Conservation (phyloP, 1,140 invertebrate species). For the Argopecten irradians region DNA sequence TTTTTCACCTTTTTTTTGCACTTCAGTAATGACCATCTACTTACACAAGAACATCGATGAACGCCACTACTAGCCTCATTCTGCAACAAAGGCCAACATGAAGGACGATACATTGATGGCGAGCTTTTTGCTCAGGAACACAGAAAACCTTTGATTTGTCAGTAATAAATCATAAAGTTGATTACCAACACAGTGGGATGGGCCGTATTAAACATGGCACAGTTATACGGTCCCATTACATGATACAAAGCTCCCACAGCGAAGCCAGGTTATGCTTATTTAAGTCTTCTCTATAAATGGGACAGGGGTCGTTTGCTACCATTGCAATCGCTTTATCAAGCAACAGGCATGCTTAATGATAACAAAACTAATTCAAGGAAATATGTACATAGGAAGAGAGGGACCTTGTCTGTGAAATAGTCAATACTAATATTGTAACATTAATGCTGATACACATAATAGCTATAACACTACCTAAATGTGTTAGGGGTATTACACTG, state of each 20-base stretch:
- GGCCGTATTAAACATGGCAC: background rate
- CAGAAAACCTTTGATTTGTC: background rate
- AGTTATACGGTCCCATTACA: background rate
- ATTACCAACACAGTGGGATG: background rate
- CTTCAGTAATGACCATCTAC: too few species aligned
- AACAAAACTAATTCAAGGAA: background rate
- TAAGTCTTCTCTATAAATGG: background rate
- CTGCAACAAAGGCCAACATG: background rate
- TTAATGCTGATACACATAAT: too few species aligned
- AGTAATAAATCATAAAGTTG: background rate
- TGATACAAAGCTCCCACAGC: background rate
- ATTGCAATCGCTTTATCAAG: background rate
- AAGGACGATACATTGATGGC: background rate
- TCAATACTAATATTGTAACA: background rate
- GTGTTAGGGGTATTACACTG: too few species aligned
- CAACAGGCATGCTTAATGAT: background rate
- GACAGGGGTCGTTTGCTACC: background rate
- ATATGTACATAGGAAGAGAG: background rate
- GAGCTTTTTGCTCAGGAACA: background rate
- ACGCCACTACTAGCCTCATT: too few species aligned
- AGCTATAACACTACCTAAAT: too few species aligned
- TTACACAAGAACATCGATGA: too few species aligned
- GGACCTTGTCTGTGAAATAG: background rate
- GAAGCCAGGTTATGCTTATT: background rate
- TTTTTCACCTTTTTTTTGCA: too few species aligned